Evolutionary conservation across 1,140 invertebrate species (phyloP).

Genomic region (Pseudomyrmex cubaensis): DNA sequence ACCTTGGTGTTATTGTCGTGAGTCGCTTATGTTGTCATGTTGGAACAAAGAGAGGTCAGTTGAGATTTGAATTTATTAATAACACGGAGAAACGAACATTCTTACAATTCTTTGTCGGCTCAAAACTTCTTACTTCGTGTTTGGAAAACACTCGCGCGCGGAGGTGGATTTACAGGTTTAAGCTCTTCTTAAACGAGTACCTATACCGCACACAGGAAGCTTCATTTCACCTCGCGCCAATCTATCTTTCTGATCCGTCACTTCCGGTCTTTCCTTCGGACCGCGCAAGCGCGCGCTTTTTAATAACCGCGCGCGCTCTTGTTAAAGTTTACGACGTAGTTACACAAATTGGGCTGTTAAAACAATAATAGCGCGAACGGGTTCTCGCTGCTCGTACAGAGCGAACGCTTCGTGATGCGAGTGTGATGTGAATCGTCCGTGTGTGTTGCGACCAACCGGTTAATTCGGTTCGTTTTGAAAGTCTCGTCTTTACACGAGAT

Average conservation of each 20-base stretch:
- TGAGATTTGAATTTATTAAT: no score
- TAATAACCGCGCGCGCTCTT: constrained; percentile 37
- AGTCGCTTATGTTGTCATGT: no score
- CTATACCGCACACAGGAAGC: neutral
- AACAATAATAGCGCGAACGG: constrained; percentile 27
- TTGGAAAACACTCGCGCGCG: neutral
- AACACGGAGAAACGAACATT: no score
- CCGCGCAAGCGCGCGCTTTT: constrained; percentile 14
- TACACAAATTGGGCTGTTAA: constrained; percentile 39
- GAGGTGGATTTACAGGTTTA: constrained; percentile 21
- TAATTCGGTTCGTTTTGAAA: constrained; percentile 26
- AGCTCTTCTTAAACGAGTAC: constrained; percentile 1
- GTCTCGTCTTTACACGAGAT: constrained; percentile 26
- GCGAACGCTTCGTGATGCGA: neutral
- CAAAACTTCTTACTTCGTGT: neutral
- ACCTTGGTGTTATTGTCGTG: no score
- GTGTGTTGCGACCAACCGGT: neutral
- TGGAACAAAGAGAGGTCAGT: no score
- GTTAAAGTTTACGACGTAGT: constrained; percentile 42
- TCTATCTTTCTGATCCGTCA: constrained; percentile 18
- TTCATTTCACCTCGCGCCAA: constrained; percentile 16
- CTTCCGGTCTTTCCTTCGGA: constrained; percentile 1
- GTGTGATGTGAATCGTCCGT: neutral
- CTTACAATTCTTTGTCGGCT: neutral
- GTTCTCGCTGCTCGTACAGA: neutral